Percentiles rank a stretch among this genome's conserved stretches.
Conservation (phyloP, 2,888 invertebrate genomes). For the Catocala fraxini region DNA sequence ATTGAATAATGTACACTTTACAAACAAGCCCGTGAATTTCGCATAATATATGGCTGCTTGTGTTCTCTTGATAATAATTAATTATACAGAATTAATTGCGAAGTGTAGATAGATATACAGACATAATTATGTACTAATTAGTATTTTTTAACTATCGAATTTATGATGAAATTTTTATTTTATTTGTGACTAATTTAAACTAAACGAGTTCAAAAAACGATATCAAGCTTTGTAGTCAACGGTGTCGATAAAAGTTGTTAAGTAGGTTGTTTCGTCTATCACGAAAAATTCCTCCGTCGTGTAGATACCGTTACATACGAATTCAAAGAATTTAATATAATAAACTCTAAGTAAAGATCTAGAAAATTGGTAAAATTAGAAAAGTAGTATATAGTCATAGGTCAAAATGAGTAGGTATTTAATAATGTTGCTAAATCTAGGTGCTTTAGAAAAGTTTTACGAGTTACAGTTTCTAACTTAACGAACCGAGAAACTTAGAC, state of each 20-base stretch:
- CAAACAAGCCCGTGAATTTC: not conserved
- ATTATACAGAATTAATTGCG: too few species aligned
- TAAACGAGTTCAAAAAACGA: not conserved
- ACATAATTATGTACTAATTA: too few species aligned
- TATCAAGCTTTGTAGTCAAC: slow-evolving; percentile 18
- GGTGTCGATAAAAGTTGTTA: slow-evolving; percentile 32
- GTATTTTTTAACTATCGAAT: not conserved
- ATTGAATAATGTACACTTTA: slow-evolving; percentile 9
- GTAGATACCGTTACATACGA: slow-evolving; percentile 35
- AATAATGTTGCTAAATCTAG: not conserved
- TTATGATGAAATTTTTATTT: too few species aligned
- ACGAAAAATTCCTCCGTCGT: slow-evolving; percentile 27
- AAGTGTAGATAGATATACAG: too few species aligned
- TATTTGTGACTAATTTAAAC: too few species aligned
- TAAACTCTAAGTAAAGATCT: not conserved
- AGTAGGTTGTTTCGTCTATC: slow-evolving; percentile 38
- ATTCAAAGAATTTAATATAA: not conserved
- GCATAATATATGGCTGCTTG: not conserved
- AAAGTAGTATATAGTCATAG: not conserved
- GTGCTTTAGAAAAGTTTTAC: not conserved
- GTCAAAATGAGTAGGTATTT: slow-evolving; percentile 1
- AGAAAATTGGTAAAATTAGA: not conserved
- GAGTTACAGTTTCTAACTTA: slow-evolving; percentile 12
- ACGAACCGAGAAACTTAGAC: slow-evolving; percentile 4
- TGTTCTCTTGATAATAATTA: not conserved